Conservation (phyloP, 2,113 vertebrate genomes). For the Pomatorhinus ruficollis region DNA sequence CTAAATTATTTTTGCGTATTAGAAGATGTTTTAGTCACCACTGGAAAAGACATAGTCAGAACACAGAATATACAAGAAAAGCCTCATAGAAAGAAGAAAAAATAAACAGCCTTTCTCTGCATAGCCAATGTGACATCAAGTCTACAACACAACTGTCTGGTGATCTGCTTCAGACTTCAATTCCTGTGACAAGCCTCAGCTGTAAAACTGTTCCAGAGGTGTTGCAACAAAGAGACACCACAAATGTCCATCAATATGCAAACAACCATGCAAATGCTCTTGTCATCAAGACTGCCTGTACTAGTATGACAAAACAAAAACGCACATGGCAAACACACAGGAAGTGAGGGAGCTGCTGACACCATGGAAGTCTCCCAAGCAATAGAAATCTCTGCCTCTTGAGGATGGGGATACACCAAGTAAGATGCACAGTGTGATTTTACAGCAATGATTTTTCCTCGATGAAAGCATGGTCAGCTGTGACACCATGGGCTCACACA, state of each 20-base stretch:
- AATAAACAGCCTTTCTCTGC: neutral
- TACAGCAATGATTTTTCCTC: neutral
- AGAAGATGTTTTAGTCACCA: neutral
- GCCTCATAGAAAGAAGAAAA: neutral
- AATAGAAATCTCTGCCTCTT: neutral
- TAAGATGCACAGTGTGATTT: neutral
- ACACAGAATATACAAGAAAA: neutral
- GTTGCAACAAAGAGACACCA: neutral
- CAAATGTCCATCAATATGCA: neutral
- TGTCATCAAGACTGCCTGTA: neutral
- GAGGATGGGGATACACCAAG: fast-evolving
- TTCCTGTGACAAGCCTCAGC: constrained; percentile 22
- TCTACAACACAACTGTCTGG: neutral
- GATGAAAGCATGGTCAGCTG: fast-evolving
- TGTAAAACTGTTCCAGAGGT: constrained; percentile 44
- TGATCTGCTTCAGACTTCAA: constrained; percentile 28
- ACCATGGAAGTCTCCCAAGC: neutral
- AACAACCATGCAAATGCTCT: neutral
- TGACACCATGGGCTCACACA: neutral
- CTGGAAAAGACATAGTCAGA: neutral
- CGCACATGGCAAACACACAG: fast-evolving
- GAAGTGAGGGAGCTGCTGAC: neutral
- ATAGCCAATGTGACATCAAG: neutral
- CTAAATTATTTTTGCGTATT: neutral
- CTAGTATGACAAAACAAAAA: neutral